These are phyloP conservation scores for Patella depressa DNA, from an alignment of 2,888 invertebrate species.

Conservation along the genomic window DNA sequence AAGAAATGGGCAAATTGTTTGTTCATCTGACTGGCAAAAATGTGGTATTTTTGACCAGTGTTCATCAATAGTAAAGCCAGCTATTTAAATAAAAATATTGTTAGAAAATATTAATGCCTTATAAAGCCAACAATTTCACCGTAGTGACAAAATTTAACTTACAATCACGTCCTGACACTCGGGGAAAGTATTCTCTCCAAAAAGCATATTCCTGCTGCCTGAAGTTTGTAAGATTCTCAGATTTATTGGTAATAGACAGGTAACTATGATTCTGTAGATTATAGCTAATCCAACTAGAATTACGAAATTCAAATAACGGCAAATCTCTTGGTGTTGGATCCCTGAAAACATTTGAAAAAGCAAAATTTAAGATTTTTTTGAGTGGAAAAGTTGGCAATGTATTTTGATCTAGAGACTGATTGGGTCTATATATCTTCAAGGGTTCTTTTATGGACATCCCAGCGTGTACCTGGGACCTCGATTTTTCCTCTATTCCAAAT, in stretches of 20 bases:
- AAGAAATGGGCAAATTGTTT: too few species aligned
- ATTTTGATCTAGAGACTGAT: too few species aligned
- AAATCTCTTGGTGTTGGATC: constrained; percentile 63
- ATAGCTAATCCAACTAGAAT: constrained; percentile 67
- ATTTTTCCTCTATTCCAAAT: too few species aligned
- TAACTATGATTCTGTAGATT: constrained; percentile 67
- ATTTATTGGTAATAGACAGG: constrained; percentile 61
- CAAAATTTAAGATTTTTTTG: too few species aligned
- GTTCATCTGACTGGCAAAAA: neutral
- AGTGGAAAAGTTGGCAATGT: too few species aligned
- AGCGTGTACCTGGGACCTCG: too few species aligned
- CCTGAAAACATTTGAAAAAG: constrained; percentile 42
- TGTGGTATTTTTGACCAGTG: too few species aligned
- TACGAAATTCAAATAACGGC: constrained; percentile 46
- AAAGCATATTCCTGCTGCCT: constrained; percentile 67
- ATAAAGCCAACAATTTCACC: neutral
- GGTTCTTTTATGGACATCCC: too few species aligned
- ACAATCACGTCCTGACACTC: constrained; percentile 59
- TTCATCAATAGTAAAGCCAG: too few species aligned
- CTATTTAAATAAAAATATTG: too few species aligned
- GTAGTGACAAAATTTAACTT: constrained; percentile 36
- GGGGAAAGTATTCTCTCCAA: constrained; percentile 67
- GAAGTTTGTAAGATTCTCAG: constrained; percentile 60
- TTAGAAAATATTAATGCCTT: too few species aligned
- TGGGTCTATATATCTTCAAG: too few species aligned